Base-by-base conservation (phyloP, 1,140 invertebrate species). In the Ips nitidus region DNA sequence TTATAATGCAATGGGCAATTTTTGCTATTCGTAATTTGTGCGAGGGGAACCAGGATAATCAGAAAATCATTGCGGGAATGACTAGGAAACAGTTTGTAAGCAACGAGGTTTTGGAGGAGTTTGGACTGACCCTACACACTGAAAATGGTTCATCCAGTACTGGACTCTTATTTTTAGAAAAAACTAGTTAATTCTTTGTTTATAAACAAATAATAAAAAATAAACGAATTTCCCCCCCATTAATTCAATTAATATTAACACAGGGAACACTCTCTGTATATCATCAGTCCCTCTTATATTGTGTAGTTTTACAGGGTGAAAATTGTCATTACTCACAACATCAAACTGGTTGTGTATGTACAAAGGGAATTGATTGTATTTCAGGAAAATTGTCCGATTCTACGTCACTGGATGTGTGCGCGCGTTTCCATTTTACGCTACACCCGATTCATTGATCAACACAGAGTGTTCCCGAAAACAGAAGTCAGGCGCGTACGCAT, bases 1-100 rank as follows among this genome's bases (percentile, higher is more conserved):
- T 90, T 70, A 90, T 93, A 71, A 89, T 87, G 74, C 91, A 94
- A 78, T 93, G 91, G 90, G 85, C 87, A 2, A 89, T 93, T 43
- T 84, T 93, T 60, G 90, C 91, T 1, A 84, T 93, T 38, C 84
- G 88, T 53, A 92, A 91, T 80, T 77, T 93, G 8, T 89, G 89
- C 75, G 88, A 93, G 75, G 85, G 86, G 64, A 92, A 91, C 80
- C 72, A 77, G 1, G 86, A 87, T 76, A 93, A 93, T 81, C 89
- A 92, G 81, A 82, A 85, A 64, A 80, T 90, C 4, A 87, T 94
- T 65, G 83, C 85, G 41, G 82, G 81, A 66, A 81, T 88, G 71
- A 85, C 81, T 2, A 82, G 86, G 62, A 79, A 86, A 78, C 85
- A 86, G 40, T 82, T 84, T 0, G 82, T 88, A 1, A 84, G 86